These are phyloP conservation scores for Meriones unguiculatus DNA, from an alignment of 2,113 vertebrate species.

Conservation along the genomic window DNA sequence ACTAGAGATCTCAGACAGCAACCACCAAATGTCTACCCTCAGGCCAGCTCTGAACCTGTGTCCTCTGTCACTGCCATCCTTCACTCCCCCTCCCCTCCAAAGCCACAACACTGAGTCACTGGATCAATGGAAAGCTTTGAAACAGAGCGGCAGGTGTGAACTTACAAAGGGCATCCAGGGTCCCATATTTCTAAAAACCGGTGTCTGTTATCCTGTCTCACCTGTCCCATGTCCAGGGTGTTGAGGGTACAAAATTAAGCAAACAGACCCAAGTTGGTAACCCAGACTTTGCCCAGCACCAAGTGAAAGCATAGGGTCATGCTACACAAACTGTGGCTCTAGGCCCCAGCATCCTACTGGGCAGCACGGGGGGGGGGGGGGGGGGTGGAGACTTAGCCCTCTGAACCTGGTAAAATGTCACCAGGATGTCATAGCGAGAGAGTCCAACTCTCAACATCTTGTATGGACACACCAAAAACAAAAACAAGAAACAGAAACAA, in stretches of 20 bases:
- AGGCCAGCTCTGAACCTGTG: neutral
- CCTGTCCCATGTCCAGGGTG: neutral
- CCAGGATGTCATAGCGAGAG: accelerated
- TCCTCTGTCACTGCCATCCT: neutral
- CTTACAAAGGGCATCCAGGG: accelerated
- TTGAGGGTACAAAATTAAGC: neutral
- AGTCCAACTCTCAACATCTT: neutral
- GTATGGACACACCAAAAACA: neutral
- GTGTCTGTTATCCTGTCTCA: neutral
- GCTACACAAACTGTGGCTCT: neutral
- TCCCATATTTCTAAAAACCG: accelerated
- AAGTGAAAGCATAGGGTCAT: neutral
- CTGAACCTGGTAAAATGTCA: neutral
- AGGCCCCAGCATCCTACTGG: neutral
- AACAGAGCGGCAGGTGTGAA: accelerated
- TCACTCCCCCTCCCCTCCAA: neutral
- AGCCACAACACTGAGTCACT: neutral
- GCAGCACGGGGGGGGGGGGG: neutral
- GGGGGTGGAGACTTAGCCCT: accelerated
- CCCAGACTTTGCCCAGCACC: neutral
- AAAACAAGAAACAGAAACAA: neutral
- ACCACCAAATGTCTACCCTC: neutral
- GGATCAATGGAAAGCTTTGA: neutral
- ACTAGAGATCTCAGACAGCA: neutral
- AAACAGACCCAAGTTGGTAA: neutral